These are phyloP conservation scores for Oasisia sp. DNA, from an alignment of 2,888 invertebrate species.

Conservation along the genomic window DNA sequence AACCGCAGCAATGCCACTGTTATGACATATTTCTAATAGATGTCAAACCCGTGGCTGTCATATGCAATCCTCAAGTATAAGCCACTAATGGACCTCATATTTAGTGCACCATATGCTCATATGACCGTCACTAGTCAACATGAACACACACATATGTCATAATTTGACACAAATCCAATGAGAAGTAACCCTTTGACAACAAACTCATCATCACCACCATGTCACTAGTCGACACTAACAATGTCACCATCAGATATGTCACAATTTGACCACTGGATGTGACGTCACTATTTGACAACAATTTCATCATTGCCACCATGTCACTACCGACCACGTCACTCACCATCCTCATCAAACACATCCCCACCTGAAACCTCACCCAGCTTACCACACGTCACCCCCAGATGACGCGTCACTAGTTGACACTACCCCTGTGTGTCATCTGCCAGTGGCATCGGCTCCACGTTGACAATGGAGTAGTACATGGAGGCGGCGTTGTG, in stretches of 20 bases:
- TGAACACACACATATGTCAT: background rate
- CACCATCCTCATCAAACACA: background rate
- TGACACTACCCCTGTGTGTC: background rate
- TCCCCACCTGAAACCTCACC: background rate
- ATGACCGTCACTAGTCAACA: background rate
- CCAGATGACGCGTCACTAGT: background rate
- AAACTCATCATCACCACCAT: too few relatives aligned
- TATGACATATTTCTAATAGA: background rate
- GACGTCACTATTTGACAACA: too few relatives aligned
- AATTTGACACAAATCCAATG: too few relatives aligned
- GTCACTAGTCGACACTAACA: too few relatives aligned
- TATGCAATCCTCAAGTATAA: background rate
- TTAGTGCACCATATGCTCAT: background rate
- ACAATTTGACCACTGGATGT: too few relatives aligned
- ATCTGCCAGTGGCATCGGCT: background rate
- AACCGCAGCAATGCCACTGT: background rate
- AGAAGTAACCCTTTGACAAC: too few relatives aligned
- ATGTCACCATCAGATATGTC: background rate
- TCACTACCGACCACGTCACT: background rate
- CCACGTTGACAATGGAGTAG: background rate
- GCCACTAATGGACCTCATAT: background rate
- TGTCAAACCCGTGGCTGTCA: background rate
- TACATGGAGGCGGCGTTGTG: background rate
- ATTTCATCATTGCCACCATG: too few relatives aligned
- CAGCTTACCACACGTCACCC: background rate